Evolutionary conservation across 2,888 invertebrate genomes (phyloP), one percentile per base, ranked within the genome.

Genomic region (Drosophila limbata): DNA sequence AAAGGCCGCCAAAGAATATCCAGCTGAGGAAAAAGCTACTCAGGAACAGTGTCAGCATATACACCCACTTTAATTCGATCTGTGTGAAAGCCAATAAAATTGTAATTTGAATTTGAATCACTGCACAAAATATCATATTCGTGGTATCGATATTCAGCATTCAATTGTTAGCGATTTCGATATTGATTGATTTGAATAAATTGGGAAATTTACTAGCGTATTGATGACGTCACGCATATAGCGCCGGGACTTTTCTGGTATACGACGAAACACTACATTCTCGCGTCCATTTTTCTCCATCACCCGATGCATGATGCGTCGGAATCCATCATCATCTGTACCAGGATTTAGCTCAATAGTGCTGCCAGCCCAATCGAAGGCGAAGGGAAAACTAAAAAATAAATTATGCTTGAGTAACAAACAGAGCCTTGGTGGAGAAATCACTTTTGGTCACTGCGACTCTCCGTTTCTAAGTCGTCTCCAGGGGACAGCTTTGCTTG

Each of bases 1-100:
- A 97, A 73, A 97, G 93, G 9, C 94, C 93, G 0, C 96, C 97
- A 90, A 97, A 97, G 10, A 95, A 83, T 28, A 96, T 92, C 97
- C 97, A 98, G 90, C 96, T 95, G 10, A 95, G 84, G 78, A 98
- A 95, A 92, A 98, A 98, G 68, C 96, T 96, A 71, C 96, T 93
- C 33, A 96, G 95, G 91, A 98, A 98, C 61, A 97, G 95, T 48
- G 97, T 93, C 53, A 98, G 93, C 52, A 98, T 98, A 95, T 97
- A 98, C 68, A 97, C 95, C 99, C 99, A 99, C 92, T 97, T 96
- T 67, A 94, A 92, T 85, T 95, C 95, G 52, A 95, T 93, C 89
- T 92, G 40, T 15, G 11, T 8, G 28, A 8, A 28, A 0, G 1
- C 25, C 25, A 1, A 8, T 5, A 8, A 28, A 28, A 28, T 28